phyloP scores from a whole-genome alignment of 2,113 vertebrate species.

The Sturnira hondurensis region DNA sequence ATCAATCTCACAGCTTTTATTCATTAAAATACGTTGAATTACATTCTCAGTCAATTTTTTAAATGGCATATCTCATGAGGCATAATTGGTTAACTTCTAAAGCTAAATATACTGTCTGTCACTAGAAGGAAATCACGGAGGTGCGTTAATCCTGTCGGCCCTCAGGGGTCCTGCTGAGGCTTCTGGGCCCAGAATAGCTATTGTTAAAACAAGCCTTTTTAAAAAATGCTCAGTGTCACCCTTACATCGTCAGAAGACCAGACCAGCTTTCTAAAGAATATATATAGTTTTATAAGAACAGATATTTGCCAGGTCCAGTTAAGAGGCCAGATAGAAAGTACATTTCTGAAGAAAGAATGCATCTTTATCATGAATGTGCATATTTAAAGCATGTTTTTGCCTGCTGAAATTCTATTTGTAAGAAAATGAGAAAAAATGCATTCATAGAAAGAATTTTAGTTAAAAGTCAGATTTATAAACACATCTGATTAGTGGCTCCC shows the following conservation, averaged over 20 bases:
- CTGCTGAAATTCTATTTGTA: background rate
- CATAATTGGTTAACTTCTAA: constrained; percentile 38
- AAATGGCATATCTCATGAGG: constrained; percentile 33
- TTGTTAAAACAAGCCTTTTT: background rate
- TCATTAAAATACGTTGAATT: constrained; percentile 62
- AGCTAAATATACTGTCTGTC: constrained; percentile 38
- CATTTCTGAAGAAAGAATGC: background rate
- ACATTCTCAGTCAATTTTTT: constrained; percentile 56
- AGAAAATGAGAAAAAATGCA: background rate
- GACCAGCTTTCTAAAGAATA: background rate
- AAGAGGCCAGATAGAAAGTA: background rate
- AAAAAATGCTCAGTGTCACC: background rate
- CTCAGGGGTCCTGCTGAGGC: background rate
- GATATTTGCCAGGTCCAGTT: background rate
- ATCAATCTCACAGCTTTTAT: constrained; percentile 51
- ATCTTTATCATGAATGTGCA: background rate
- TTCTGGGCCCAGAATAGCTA: background rate
- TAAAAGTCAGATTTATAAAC: background rate
- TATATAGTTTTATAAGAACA: constrained; percentile 7
- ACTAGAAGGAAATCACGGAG: background rate
- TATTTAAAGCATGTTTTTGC: background rate
- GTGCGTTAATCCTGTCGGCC: background rate
- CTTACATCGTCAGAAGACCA: background rate
- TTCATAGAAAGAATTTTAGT: background rate
- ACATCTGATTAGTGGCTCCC: background rate